Base-by-base conservation (phyloP, 1,140 invertebrate genomes). In the Manduca sexta region DNA sequence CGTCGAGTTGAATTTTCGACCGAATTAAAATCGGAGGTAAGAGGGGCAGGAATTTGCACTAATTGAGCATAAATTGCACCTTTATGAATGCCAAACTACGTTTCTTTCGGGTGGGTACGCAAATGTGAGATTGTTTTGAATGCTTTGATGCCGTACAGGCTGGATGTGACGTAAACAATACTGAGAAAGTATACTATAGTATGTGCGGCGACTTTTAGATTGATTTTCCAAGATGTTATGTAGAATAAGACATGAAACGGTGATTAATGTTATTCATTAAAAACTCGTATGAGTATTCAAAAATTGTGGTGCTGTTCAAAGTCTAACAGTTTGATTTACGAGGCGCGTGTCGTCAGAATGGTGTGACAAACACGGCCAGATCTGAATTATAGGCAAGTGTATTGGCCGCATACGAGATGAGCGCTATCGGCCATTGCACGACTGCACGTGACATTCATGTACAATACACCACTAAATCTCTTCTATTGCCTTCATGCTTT, bases 361-460 rank as follows among this genome's bases (percentile, higher is more conserved):
- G 56, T 38, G 56, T 38, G 44, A 37, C 62, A 56, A 65, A 65
- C 62, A 65, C 45, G 45, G 49, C 42, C 49, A 49, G 39, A 60
- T 62, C 52, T 67, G 52, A 74, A 64, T 70, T 74, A 73, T 69
- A 56, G 64, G 38, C 55, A 56, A 52, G 52, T 55, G 56, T 64
- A 64, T 56, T 52, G 58, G 57, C 51, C 52, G 73, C 68, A 76
- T 74, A 72, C 69, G 42, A 62, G 61, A 64, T 69, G 56, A 64
- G 56, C 49, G 49, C 50, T 62, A 71, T 65, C 57, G 59, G 58
- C 48, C 60, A 60, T 61, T 69, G 64, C 63, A 70, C 60, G 52
- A 26, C 30, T 50, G 52, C 38, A 65, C 69, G 70, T 72, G 64
- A 69, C 58, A 50, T 40, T 43, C 55, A 63, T 71, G 30, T 46